A percentile compares a stretch with the other conserved stretches of the same genome.
Evolutionary conservation across 92 coral and sea anemone species (phyloP).

Genomic region (Porites cylindrica): DNA sequence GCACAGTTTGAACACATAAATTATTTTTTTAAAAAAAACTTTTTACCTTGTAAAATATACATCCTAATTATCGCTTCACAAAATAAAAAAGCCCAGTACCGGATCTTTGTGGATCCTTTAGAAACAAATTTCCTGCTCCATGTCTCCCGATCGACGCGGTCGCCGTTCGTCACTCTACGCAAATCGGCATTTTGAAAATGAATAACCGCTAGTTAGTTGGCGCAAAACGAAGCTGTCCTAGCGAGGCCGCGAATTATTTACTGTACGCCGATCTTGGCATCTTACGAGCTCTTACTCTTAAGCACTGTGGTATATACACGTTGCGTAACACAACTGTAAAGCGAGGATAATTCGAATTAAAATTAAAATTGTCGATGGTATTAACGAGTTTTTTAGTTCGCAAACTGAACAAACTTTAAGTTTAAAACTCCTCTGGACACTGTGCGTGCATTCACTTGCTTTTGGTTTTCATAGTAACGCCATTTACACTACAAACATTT

Average conservation of each 20-base stretch:
- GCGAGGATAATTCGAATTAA: too few species aligned
- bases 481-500: too few species aligned
- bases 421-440: too few species aligned
- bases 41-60: conserved; percentile 2
- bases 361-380: too few species aligned
- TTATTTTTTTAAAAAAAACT: neutral
- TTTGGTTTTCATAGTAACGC: too few species aligned
- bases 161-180: neutral
- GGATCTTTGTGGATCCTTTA: conserved; percentile 4
- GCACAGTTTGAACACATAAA: conserved; percentile 4
- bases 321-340: too few species aligned
- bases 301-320: too few species aligned
- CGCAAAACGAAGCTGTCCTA: too few species aligned
- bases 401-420: too few species aligned
- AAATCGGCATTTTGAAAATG: neutral
- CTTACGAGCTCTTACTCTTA: neutral
- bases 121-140: neutral
- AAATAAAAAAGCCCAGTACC: neutral
- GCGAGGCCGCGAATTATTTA: neutral
- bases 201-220: neutral
- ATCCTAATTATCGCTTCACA: conserved; percentile 3
- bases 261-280: neutral
- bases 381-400: too few species aligned
- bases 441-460: too few species aligned
- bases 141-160: conserved; percentile 6